phyloP scores from a whole-genome alignment of 2,888 invertebrate species.

The Parnassius smintheus region DNA sequence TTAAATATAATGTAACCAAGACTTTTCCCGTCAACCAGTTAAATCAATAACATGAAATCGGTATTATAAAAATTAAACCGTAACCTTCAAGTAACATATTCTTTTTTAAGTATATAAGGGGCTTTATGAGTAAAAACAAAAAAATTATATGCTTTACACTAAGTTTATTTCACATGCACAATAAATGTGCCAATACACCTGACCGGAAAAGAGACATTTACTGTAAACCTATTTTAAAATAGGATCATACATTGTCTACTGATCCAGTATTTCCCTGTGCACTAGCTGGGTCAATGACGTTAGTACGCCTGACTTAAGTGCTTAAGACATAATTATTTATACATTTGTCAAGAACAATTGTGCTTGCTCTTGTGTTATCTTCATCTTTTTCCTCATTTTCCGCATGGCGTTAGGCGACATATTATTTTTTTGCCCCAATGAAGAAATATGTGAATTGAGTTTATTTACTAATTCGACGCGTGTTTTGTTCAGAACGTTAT shows the following conservation, averaged over 20 bases:
- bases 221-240: constrained; percentile 45
- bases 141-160: constrained; percentile 61
- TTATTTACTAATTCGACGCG: constrained; percentile 44
- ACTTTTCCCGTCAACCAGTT: too few relatives aligned
- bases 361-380: constrained; percentile 53
- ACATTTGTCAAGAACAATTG: constrained; percentile 60
- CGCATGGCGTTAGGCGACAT: constrained; percentile 50
- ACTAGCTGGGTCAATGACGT: constrained; percentile 30
- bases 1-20: too few relatives aligned
- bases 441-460: constrained; percentile 47
- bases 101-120: too few relatives aligned
- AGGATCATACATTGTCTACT: constrained; percentile 39
- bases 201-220: constrained; percentile 55
- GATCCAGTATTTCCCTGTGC: constrained; percentile 36
- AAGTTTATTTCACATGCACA: constrained; percentile 73
- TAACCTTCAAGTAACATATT: too few relatives aligned
- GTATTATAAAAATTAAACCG: too few relatives aligned
- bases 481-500: constrained; percentile 44
- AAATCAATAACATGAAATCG: too few relatives aligned
- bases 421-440: constrained; percentile 40
- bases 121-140: constrained; percentile 25
- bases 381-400: constrained; percentile 60
- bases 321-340: constrained; percentile 49
- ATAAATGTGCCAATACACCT: constrained; percentile 60
- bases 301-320: constrained; percentile 42